Evolutionary conservation across 2,113 vertebrate genomes (phyloP).

Genomic region (Zootoca vivipara): DNA sequence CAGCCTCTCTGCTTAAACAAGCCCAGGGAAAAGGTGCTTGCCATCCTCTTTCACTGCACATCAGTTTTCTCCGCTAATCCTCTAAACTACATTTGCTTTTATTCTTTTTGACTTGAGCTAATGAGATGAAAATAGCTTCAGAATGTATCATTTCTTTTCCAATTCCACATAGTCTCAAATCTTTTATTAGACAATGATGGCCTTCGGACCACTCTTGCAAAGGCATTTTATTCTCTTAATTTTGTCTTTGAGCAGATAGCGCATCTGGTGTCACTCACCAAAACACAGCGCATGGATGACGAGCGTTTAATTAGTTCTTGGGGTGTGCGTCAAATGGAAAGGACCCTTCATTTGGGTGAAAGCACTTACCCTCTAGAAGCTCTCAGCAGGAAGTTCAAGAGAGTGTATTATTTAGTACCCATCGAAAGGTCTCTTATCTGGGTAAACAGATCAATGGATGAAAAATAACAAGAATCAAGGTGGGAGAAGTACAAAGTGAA

Average conservation of each 20-base stretch:
- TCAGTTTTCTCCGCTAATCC: slow-evolving; percentile 64
- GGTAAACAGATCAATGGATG: background rate
- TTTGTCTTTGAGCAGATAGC: slow-evolving; percentile 60
- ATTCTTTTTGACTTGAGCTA: slow-evolving; percentile 77
- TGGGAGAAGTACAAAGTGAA: background rate
- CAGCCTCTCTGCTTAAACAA: background rate
- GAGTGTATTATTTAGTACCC: slow-evolving; percentile 26
- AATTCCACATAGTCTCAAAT: slow-evolving; percentile 69
- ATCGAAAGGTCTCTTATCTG: slow-evolving; percentile 25
- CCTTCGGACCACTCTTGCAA: slow-evolving; percentile 66
- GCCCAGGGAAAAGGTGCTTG: background rate
- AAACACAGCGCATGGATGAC: slow-evolving; percentile 17
- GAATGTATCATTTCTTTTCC: slow-evolving; percentile 70
- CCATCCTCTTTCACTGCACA: background rate
- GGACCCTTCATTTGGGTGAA: slow-evolving; percentile 28
- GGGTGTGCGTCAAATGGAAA: slow-evolving; percentile 32
- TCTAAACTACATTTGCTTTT: slow-evolving; percentile 67
- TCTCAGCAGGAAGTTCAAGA: slow-evolving; percentile 6
- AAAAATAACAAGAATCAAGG: background rate
- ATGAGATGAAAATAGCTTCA: slow-evolving; percentile 76
- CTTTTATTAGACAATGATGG: slow-evolving; percentile 71
- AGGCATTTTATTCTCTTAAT: slow-evolving; percentile 68
- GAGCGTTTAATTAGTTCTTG: slow-evolving; percentile 54
- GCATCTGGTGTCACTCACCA: slow-evolving; percentile 42
- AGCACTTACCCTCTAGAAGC: slow-evolving; percentile 26